A percentile compares a stretch with the other conserved stretches of the same genome.
These are phyloP conservation scores for Notamacropus eugenii DNA, from an alignment of 2,797 vertebrate species.

Conservation along the genomic window DNA sequence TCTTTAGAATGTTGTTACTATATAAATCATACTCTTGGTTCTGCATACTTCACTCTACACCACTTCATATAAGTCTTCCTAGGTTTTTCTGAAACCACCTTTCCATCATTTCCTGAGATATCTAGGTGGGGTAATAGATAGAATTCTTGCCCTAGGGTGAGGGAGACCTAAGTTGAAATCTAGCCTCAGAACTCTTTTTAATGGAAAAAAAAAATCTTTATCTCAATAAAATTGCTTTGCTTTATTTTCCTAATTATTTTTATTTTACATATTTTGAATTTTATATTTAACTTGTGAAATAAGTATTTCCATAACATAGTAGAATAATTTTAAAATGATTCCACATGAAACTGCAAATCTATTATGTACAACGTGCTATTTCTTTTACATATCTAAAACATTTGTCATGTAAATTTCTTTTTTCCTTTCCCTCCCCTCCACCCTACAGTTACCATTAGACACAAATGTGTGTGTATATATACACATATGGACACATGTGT, in stretches of 20 bases:
- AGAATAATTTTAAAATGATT: background rate
- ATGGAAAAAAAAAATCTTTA: background rate
- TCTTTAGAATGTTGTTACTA: background rate
- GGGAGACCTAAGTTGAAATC: background rate
- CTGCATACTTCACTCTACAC: background rate
- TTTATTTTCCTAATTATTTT: background rate
- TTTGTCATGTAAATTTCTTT: background rate
- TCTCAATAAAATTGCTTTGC: background rate
- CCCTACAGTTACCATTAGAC: background rate
- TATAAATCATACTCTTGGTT: background rate
- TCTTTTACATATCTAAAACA: background rate
- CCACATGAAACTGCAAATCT: background rate
- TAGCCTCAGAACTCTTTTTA: background rate
- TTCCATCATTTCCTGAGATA: background rate
- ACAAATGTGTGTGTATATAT: background rate
- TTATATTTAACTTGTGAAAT: background rate
- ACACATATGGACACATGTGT: background rate
- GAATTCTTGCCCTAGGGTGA: background rate
- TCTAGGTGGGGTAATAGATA: background rate
- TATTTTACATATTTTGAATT: background rate
- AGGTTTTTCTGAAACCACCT: background rate
- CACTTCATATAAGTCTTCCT: background rate
- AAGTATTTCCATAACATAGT: background rate
- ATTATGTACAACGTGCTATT: background rate
- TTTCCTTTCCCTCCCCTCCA: background rate